Evolutionary conservation across 2,113 vertebrate species (phyloP).

Genomic region (Proteles cristata): DNA sequence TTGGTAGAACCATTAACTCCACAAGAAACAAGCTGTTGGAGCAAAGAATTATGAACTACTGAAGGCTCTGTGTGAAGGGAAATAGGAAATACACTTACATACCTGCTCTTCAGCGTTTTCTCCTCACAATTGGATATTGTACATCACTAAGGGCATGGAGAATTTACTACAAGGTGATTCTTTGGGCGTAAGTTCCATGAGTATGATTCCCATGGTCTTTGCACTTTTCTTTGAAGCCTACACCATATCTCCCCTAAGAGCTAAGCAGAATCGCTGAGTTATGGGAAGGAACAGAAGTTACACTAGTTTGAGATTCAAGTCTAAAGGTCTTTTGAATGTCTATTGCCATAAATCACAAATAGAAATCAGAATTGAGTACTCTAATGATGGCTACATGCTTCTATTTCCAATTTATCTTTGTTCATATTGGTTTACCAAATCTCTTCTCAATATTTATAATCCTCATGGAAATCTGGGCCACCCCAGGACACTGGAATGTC

Average conservation of each 20-base stretch:
- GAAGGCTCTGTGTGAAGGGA: not conserved
- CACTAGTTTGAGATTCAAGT: not conserved
- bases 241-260: not conserved
- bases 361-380: not conserved
- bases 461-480: not conserved
- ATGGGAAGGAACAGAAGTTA: not conserved
- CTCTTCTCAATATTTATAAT: not conserved
- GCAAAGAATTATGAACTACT: not conserved
- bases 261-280: not conserved
- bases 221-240: not conserved
- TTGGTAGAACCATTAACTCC: not conserved
- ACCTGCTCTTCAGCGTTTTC: not conserved
- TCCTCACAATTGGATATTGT: not conserved
- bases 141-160: not conserved
- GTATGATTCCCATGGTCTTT: not conserved
- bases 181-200: not conserved
- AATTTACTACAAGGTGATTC: not conserved
- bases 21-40: not conserved
- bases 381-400: not conserved
- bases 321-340: not conserved
- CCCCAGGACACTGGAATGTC: not conserved
- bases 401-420: not conserved
- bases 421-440: not conserved
- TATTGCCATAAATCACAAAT: not conserved
- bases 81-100: not conserved